These are phyloP conservation scores for Riparia riparia DNA, from an alignment of 2,113 vertebrate species.

Conservation along the genomic window DNA sequence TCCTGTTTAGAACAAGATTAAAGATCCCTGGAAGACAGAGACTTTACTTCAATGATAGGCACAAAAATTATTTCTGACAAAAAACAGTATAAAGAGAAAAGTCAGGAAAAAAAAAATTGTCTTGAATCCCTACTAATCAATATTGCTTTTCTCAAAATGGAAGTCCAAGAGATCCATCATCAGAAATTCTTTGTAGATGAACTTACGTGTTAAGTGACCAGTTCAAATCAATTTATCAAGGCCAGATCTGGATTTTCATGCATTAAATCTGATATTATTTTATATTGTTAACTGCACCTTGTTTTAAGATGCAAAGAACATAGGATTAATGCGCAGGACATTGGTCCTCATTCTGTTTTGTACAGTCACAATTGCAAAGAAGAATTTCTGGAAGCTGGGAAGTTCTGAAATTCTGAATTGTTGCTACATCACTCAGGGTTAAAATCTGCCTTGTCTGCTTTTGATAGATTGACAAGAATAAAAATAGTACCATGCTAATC, in stretches of 20 bases:
- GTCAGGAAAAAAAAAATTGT: neutral
- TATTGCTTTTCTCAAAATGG: neutral
- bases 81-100: slow-evolving; percentile 13
- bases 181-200: neutral
- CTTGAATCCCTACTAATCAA: neutral
- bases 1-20: slow-evolving; percentile 29
- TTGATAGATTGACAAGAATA: neutral
- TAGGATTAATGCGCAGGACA: neutral
- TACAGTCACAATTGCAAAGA: neutral
- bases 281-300: neutral
- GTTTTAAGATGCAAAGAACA: neutral
- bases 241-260: neutral
- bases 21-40: slow-evolving; percentile 5
- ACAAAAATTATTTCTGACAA: neutral
- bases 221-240: neutral
- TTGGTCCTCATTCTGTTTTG: neutral
- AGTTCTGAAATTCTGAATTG: neutral
- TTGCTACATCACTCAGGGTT: neutral
- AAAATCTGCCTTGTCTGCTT: neutral
- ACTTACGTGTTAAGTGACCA: neutral
- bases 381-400: neutral
- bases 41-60: slow-evolving; percentile 12
- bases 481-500: neutral
- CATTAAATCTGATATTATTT: neutral
- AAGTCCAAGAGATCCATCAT: neutral